phyloP scores from a whole-genome alignment of 2,888 invertebrate genomes.

The Scaptomyza caliginosa region DNA sequence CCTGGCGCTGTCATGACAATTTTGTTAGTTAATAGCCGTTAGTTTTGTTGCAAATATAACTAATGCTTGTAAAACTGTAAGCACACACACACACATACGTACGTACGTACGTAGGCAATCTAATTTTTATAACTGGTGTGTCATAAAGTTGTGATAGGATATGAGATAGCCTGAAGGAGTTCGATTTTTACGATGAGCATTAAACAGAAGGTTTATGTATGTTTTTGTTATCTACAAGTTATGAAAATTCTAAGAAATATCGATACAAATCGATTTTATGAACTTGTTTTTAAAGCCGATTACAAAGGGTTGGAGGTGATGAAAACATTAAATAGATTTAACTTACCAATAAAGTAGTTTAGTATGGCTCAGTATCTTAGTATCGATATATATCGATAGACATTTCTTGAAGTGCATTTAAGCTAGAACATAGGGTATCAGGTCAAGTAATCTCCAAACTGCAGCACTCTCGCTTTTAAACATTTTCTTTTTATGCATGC shows the following conservation, averaged over 20 bases:
- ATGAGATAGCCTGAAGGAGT: no score
- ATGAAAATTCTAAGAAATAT: not conserved
- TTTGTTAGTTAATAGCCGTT: conserved; percentile 55
- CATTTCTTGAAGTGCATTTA: no score
- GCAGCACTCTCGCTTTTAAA: not conserved
- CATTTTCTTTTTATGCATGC: not conserved
- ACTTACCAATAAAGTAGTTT: no score
- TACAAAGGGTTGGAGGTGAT: no score
- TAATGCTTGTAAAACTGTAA: conserved; percentile 3
- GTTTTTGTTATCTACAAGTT: no score
- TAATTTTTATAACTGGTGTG: not conserved
- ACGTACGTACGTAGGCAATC: not conserved
- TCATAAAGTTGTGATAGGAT: not conserved
- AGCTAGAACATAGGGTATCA: not conserved
- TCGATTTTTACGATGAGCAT: no score
- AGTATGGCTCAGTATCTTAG: no score
- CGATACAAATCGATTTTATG: not conserved
- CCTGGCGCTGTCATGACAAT: conserved; percentile 52
- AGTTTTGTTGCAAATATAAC: conserved; percentile 34
- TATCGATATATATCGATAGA: not conserved
- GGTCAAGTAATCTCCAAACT: not conserved
- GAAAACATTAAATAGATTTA: no score
- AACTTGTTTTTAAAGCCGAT: no score
- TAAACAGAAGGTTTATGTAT: no score
- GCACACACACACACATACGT: not conserved